Evolutionary conservation across 2,797 vertebrate genomes (phyloP), one percentile per base, ranked within the genome.

Genomic region (Eurystomus glaucurus): DNA sequence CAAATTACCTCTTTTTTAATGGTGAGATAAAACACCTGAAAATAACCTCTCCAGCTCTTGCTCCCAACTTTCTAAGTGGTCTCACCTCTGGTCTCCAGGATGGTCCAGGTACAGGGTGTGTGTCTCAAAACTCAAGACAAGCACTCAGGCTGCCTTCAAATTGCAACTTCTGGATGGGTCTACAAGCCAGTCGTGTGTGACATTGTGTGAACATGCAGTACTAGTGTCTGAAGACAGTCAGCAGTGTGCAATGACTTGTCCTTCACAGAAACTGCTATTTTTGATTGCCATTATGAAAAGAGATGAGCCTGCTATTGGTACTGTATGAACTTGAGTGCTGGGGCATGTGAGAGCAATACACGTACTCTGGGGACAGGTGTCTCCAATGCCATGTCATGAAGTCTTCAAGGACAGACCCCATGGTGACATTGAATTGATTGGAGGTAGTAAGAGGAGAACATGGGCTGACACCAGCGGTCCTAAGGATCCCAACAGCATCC

Each of bases 291-390:
- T 54, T 46, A 35, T 1, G 5, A 58, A 64, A 37, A 83, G 15
- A 62, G 68, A 83, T 57, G 62, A 55, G 60, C 35, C 45, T 70
- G 76, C 28, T 79, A 7, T 33, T 58, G 58, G 28, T 50, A 14
- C n/a, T 28, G 21, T 1, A 2, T 60, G 83, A 66, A 66, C 45
- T 10, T 7, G 37, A 26, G n/a, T 31, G 50, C 75, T 78, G 62
- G 12, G 7, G 31, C 5, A 8, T 18, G 12, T 50, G 50, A 85
- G 50, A 31, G 10, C 20, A 77, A 9, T 3, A 3, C 37, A 17
- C 0, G 0, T 12, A 12, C n/a, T 15, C 17, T 4, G 35, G 37
- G 41, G 43, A 48, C 3, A 50, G 10, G 13, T 6, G 20, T 26
- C 62, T 66, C 54, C 35, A 50, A 31, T 29, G 66, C 46, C 25